These are phyloP conservation scores for Keiferia lycopersicella DNA, from an alignment of 2,888 invertebrate genomes.

Conservation along the genomic window DNA sequence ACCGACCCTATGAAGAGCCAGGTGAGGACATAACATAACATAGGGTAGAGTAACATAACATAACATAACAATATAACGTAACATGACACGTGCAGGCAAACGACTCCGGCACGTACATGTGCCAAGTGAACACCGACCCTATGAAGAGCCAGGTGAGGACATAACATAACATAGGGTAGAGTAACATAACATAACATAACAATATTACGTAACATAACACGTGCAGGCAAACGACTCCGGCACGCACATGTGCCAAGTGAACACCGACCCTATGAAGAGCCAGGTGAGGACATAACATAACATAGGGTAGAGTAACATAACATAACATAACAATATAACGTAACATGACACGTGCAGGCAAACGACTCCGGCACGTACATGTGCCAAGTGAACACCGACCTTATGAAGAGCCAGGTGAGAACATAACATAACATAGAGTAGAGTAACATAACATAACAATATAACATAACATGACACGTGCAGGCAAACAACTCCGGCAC, in stretches of 20 bases:
- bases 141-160: no score
- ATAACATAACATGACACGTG: no score
- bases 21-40: no score
- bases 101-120: slow-evolving; percentile 96
- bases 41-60: no score
- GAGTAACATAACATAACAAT: no score
- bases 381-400: background rate
- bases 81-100: no score
- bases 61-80: no score
- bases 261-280: background rate
- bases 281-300: background rate
- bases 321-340: no score
- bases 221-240: background rate
- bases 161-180: background rate
- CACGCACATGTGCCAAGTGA: background rate
- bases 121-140: slow-evolving; percentile 93
- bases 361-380: no score
- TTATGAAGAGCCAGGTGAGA: background rate
- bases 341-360: no score
- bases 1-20: slow-evolving; percentile 95
- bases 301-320: no score
- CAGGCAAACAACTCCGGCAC: slow-evolving; percentile 95
- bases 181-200: slow-evolving; percentile 55
- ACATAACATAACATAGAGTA: no score
- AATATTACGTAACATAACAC: slow-evolving; percentile 46